These are phyloP conservation scores for Caradrina kadenii DNA, from an alignment of 2,888 invertebrate genomes.

Conservation along the genomic window DNA sequence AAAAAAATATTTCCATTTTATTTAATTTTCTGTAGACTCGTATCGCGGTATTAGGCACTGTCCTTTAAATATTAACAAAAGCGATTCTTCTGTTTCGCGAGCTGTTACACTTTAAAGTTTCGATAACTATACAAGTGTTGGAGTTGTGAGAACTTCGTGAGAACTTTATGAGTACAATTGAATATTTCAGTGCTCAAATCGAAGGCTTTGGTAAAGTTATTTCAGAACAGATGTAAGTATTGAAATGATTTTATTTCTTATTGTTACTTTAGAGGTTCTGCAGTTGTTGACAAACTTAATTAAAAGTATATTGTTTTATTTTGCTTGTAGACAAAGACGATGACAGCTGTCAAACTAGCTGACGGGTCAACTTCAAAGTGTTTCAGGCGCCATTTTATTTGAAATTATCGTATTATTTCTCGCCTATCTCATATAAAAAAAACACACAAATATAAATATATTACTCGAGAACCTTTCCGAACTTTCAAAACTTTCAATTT, in stretches of 20 bases:
- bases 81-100: slow-evolving; percentile 38
- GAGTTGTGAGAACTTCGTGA: slow-evolving; percentile 39
- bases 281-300: background rate
- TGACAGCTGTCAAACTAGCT: slow-evolving; percentile 21
- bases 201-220: slow-evolving; percentile 43
- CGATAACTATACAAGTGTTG: slow-evolving; percentile 44
- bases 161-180: slow-evolving; percentile 40
- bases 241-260: slow-evolving; percentile 29
- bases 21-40: background rate
- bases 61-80: slow-evolving; percentile 19
- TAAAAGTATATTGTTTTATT: background rate
- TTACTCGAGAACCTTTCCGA: too few relatives aligned
- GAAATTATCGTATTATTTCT: background rate
- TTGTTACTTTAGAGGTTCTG: slow-evolving; percentile 11
- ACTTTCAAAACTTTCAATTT: too few relatives aligned
- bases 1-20: too few relatives aligned
- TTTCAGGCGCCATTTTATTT: background rate
- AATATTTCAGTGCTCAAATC: slow-evolving; percentile 42
- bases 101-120: slow-evolving; percentile 38
- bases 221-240: slow-evolving; percentile 35
- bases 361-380: background rate
- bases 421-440: too few relatives aligned
- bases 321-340: background rate
- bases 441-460: too few relatives aligned
- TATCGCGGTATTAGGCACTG: background rate